Evolutionary conservation across 2,888 invertebrate genomes (phyloP), one percentile per base, ranked within the genome.

Genomic region (Nomada ruficornis): DNA sequence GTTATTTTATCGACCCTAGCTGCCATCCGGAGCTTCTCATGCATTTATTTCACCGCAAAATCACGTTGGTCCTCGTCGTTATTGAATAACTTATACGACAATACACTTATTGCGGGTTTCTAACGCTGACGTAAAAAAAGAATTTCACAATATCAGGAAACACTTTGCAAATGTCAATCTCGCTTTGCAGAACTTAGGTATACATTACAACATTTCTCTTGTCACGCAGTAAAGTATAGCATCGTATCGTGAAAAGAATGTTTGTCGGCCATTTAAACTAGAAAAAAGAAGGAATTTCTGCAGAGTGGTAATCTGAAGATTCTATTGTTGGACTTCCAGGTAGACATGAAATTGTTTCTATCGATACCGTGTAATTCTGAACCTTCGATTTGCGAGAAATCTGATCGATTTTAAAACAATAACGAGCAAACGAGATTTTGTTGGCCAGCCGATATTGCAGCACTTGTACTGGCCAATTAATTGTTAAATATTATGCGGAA

Each of bases 1-100:
- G 73, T 52, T 67, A 57, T 74, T 79, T 69, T 79, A 84, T 84
- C 64, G 76, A 85, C 47, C 59, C 50, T 42, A 55, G 65, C 72
- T 77, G 80, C 67, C 74, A 26, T 47, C 57, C 44, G 42, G 18
- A 42, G 1, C 20, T 52, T 63, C n/a, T 65, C 18, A n/a, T 20
- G 26, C 47, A 62, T 79, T 79, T 44, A 15, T 70, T 78, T 59
- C 36, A 11, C 18, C 7, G 11, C 2, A n/a, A 36, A 68, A 69
- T 64, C 62, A 44, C 47, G n/a, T 62, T 26, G 23, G 42, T 54
- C 15, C 13, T 13, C 26, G 42, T 59, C 50, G 63, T 57, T 69
- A 57, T 69, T 50, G 50, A 57, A 54, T 62, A 60, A 77, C 42
- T 57, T 55, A 18, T n/a, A 5, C n/a, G n/a, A 23, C 50, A 52